Conservation (phyloP, 2,113 vertebrate species). For the Cranoglanis bouderius region DNA sequence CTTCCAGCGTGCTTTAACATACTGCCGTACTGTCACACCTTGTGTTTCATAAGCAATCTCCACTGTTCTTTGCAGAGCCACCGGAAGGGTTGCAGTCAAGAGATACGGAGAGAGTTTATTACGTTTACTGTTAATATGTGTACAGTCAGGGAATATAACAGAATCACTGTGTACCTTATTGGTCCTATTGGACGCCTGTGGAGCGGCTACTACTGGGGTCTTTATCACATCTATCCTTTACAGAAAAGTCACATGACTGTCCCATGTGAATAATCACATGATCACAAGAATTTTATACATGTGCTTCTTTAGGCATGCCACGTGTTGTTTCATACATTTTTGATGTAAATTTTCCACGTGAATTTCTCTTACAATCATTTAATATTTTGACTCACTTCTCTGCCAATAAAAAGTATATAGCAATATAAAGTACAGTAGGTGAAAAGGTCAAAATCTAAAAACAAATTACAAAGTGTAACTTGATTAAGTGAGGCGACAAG, state of each 20-base stretch:
- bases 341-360: neutral
- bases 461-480: neutral
- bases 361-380: neutral
- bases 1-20: slow-evolving; percentile 72
- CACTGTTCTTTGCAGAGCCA: slow-evolving; percentile 73
- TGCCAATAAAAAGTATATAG: neutral
- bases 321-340: neutral
- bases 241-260: neutral
- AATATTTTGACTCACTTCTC: neutral
- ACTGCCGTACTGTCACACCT: slow-evolving; percentile 76
- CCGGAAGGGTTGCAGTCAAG: slow-evolving; percentile 61
- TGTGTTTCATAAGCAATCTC: slow-evolving; percentile 75
- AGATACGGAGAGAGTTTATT: neutral
- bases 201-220: too few relatives aligned
- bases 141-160: too few relatives aligned
- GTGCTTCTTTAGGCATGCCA: neutral
- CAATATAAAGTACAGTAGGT: neutral
- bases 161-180: neutral
- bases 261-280: neutral
- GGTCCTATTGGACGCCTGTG: neutral
- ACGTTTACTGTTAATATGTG: neutral
- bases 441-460: neutral
- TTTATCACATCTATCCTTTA: neutral
- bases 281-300: neutral
- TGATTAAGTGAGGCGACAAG: neutral